Base-by-base conservation (phyloP, 2,888 invertebrate genomes). In the Apoda limacodes region DNA sequence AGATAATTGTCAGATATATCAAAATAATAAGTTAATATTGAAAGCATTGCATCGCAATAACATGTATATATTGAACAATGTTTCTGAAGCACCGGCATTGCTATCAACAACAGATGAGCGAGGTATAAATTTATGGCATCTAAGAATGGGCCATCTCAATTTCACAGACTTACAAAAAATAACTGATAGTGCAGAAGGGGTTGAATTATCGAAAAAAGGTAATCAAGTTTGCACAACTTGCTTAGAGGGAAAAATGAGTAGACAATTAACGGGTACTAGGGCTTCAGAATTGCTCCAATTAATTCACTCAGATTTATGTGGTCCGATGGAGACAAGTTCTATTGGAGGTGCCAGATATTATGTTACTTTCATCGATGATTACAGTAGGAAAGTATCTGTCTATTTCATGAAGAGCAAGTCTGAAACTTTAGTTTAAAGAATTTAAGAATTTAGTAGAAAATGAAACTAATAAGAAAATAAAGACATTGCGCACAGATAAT, bases 151-250 rank as follows among this genome's bases (percentile, higher is more conserved):
- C 10, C 39, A 36, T 17, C 25, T 39, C 2, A 39, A 39, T 30
- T 28, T 39, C 22, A 25, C 34, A 28, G 39, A 40, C 34, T 28
- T 40, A 20, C 30, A 37, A 14, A 40, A 32, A 13, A 22, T 40
- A 26, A 31, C 32, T 2, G 28, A 22, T 7, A 31, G 32, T 25
- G 21, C 26, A 10, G 28, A 32, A 7, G 35, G 28, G 9, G 35
- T 35, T 3, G 13, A 25, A 11, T n/a, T n/a, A n/a, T n/a, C 11
- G 23, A 23, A n/a, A 23, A 23, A 3, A 23, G 23, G 23, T 5
- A 23, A 29, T 32, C 6, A 14, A 25, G 22, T 27, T 14, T 37
- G 40, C 10, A 23, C 28, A 9, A 19, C 23, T n/a, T 39, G 39
- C 13, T 5, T 24, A 2, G 27, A 30, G 21, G 39, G 39, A 14